These are phyloP conservation scores for Diplodus sargus DNA, from an alignment of 2,797 vertebrate species.

Conservation along the genomic window DNA sequence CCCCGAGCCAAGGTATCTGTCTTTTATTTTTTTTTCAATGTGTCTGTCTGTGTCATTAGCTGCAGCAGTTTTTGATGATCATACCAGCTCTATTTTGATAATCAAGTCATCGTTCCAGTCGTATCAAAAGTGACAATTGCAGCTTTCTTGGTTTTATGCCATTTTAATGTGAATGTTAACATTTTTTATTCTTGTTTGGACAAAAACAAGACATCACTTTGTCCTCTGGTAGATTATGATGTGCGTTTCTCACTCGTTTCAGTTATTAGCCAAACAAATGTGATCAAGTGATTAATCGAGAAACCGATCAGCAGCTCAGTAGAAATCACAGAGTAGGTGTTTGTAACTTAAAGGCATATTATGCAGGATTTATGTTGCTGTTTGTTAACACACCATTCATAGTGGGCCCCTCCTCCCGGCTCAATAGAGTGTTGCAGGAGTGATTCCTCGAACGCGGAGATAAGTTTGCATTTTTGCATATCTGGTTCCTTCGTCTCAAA, in stretches of 20 bases:
- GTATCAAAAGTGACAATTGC: not conserved
- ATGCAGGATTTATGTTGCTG: too few species aligned
- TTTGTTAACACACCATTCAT: too few species aligned
- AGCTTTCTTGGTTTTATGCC: not conserved
- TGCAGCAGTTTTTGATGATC: not conserved
- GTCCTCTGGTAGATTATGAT: not conserved
- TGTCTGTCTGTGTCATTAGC: not conserved
- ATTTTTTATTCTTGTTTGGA: slow-evolving; percentile 2
- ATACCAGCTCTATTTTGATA: not conserved
- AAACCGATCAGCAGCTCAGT: slow-evolving; percentile 8
- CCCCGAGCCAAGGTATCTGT: slow-evolving; percentile 92
- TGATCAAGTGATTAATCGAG: not conserved
- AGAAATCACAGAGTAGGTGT: not conserved
- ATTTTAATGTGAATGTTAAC: not conserved
- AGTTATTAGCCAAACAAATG: slow-evolving; percentile 6
- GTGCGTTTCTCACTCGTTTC: not conserved
- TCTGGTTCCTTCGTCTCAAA: too few species aligned
- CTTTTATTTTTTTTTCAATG: not conserved
- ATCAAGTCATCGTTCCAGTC: slow-evolving; percentile 1
- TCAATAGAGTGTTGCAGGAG: too few species aligned
- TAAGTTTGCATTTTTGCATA: too few species aligned
- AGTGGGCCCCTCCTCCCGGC: too few species aligned
- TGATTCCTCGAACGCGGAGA: too few species aligned
- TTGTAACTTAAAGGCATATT: not conserved
- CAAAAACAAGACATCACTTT: not conserved